Evolutionary conservation across 2,797 vertebrate genomes (phyloP).

Genomic region (Acanthurus lineatus): DNA sequence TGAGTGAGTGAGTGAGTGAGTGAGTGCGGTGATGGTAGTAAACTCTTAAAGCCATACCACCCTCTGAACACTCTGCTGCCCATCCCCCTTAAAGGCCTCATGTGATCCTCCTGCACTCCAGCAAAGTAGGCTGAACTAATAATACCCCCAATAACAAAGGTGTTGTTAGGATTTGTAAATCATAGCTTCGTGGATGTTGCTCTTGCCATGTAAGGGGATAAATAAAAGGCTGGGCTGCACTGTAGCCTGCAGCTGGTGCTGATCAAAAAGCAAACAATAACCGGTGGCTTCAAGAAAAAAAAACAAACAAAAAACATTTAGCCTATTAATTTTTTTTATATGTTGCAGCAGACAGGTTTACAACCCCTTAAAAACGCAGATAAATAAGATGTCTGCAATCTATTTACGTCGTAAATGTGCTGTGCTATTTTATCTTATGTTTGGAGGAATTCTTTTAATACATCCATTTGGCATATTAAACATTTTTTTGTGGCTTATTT

Average conservation of each 20-base stretch:
- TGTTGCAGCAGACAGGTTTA: background rate
- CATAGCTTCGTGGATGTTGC: conserved; percentile 37
- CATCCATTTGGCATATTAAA: background rate
- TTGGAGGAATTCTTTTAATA: background rate
- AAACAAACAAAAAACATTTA: background rate
- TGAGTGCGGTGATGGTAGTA: conserved; percentile 76
- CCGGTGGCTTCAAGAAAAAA: too few relatives aligned
- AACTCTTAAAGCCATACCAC: conserved; percentile 90
- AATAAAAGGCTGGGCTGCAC: conserved; percentile 34
- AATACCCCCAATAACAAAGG: conserved; percentile 65
- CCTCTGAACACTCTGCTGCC: conserved; percentile 64
- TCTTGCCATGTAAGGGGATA: conserved; percentile 15
- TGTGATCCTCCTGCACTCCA: conserved; percentile 74
- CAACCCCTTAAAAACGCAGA: background rate
- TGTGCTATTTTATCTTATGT: background rate
- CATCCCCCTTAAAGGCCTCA: conserved; percentile 78
- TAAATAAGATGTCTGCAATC: background rate
- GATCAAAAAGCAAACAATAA: conserved; percentile 20
- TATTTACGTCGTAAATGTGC: background rate
- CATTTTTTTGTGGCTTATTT: background rate
- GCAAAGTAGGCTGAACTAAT: conserved; percentile 64
- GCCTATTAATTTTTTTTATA: background rate
- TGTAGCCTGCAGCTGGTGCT: conserved; percentile 7
- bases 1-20: conserved; percentile 52
- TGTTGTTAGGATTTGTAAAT: conserved; percentile 64